These are phyloP conservation scores for Enteromius viviparus DNA, from an alignment of 2,797 vertebrate genomes.

Conservation along the genomic window DNA sequence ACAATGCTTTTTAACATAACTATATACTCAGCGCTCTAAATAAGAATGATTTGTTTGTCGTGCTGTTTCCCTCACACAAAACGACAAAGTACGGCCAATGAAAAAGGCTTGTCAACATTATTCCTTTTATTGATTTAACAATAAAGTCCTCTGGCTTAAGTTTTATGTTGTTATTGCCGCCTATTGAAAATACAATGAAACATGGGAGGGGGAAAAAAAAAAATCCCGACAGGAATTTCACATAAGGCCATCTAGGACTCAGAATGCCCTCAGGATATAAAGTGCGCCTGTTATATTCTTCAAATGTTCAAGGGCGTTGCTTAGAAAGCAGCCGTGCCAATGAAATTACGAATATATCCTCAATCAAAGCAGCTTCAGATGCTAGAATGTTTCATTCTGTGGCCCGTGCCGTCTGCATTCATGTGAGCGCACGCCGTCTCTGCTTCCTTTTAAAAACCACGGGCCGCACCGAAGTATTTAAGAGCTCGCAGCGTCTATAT, in stretches of 20 bases:
- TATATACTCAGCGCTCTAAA: neutral
- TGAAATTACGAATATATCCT: conserved; percentile 37
- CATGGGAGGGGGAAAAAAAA: conserved; percentile 1
- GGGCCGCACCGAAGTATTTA: conserved; percentile 16
- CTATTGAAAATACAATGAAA: conserved; percentile 78
- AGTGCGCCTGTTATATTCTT: conserved; percentile 56
- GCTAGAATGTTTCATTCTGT: conserved; percentile 34
- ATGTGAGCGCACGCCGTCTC: neutral
- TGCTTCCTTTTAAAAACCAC: conserved; percentile 32
- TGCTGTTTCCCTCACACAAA: conserved; percentile 56
- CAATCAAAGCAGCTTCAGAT: conserved; percentile 34
- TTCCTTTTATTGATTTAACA: conserved; percentile 85
- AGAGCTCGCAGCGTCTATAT: conserved; percentile 22
- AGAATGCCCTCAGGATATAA: conserved; percentile 58
- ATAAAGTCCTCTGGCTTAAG: conserved; percentile 80
- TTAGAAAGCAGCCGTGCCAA: conserved; percentile 41
- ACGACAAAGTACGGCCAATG: conserved; percentile 68
- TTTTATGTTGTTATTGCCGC: conserved; percentile 79
- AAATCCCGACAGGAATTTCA: conserved; percentile 47
- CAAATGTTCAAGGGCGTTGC: conserved; percentile 67
- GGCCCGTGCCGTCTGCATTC: conserved; percentile 20
- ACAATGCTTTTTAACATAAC: neutral
- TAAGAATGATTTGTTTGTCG: conserved; percentile 22
- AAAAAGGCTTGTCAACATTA: conserved; percentile 84
- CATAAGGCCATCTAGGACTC: conserved; percentile 54